Conservation (phyloP, 2,113 vertebrate genomes). For the Antennarius striatus region DNA sequence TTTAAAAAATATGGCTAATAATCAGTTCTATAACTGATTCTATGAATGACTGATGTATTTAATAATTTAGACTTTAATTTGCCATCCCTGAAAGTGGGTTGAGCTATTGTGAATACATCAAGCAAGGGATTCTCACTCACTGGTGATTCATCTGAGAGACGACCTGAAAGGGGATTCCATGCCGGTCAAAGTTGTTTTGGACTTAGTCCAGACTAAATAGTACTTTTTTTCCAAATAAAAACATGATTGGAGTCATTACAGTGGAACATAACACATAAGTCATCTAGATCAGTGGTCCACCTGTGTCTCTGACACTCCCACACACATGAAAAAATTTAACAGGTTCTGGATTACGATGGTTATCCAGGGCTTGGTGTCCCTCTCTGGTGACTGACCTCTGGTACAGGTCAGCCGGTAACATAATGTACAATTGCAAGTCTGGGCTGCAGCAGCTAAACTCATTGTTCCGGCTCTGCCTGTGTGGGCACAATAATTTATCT, state of each 20-base stretch:
- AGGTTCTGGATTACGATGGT: conserved; percentile 15
- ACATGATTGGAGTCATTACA: conserved; percentile 17
- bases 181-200: conserved; percentile 21
- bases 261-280: conserved; percentile 27
- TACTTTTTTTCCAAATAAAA: conserved; percentile 3
- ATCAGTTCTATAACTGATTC: too few relatives aligned
- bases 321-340: conserved; percentile 31
- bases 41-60: too few relatives aligned
- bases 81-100: too few relatives aligned
- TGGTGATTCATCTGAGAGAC: conserved; percentile 6
- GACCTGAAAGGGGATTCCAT: not conserved
- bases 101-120: not conserved
- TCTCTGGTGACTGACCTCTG: conserved; percentile 29
- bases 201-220: conserved; percentile 24
- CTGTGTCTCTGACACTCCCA: conserved; percentile 24
- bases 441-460: conserved; percentile 17
- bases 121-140: not conserved
- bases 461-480: conserved; percentile 30
- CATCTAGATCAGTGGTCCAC: conserved; percentile 36
- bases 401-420: conserved; percentile 29
- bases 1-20: too few relatives aligned
- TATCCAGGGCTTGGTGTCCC: conserved; percentile 17
- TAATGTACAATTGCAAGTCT: conserved; percentile 27
- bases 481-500: conserved; percentile 36
- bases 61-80: too few relatives aligned